Conservation (phyloP, 2,113 vertebrate genomes). For the Burhinus oedicnemus region DNA sequence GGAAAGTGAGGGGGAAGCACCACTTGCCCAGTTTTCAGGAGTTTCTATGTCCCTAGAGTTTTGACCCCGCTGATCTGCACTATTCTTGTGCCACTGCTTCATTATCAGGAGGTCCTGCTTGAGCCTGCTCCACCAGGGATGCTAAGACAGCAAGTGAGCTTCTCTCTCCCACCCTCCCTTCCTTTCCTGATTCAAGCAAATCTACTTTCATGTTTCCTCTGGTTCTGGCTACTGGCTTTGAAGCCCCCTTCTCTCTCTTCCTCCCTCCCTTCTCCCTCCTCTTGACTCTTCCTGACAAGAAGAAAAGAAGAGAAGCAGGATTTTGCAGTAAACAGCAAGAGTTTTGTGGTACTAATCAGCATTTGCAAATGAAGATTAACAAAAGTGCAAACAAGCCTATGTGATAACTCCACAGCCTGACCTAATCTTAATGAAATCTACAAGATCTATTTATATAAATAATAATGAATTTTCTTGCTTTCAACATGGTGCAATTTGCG, state of each 20-base stretch:
- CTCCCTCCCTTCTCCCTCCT: not conserved
- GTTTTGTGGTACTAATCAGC: slow-evolving; percentile 48
- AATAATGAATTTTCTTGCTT: slow-evolving; percentile 59
- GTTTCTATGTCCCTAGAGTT: not conserved
- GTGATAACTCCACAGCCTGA: slow-evolving; percentile 62
- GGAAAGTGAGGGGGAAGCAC: not conserved
- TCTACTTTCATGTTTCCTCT: not conserved
- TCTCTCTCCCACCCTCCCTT: not conserved
- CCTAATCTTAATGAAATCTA: slow-evolving; percentile 78
- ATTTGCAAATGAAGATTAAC: slow-evolving; percentile 76
- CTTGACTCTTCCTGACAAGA: not conserved
- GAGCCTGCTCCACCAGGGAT: not conserved
- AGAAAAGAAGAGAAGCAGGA: not conserved
- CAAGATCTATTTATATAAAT: slow-evolving; percentile 73
- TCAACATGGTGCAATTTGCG: slow-evolving; percentile 49
- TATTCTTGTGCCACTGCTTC: not conserved
- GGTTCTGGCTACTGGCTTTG: slow-evolving; percentile 10
- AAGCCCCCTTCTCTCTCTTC: not conserved
- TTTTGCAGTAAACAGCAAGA: slow-evolving; percentile 46
- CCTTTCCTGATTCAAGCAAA: not conserved
- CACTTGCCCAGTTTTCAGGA: not conserved
- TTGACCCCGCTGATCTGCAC: not conserved
- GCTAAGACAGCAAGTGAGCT: not conserved
- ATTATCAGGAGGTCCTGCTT: not conserved
- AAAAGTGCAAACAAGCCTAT: slow-evolving; percentile 65